Evolutionary conservation across 2,113 vertebrate genomes (phyloP), one percentile per base, ranked within the genome.

Genomic region (Pollachius pollachius): DNA sequence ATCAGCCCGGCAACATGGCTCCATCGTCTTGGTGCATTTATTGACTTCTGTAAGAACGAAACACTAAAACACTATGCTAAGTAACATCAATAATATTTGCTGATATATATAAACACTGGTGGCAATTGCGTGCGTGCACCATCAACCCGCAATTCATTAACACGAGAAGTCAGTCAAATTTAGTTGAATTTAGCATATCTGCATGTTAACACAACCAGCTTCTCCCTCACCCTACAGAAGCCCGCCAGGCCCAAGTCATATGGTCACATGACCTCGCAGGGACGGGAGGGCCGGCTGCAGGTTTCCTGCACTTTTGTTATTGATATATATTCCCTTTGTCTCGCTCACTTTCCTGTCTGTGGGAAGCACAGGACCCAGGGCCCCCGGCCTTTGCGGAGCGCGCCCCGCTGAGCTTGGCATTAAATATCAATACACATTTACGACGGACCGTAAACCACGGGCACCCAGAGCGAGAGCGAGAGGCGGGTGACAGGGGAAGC

Each of bases 371-470:
- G 77, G 67, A 80, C 72, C 78, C 68, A 83, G 5, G 71, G 79
- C 37, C 71, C 69, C 37, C 54, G 69, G 67, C 67, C 64, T 4
- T 17, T 60, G 70, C 67, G 41, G 41, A 64, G 12, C 70, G 65
- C 66, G 77, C 52, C 79, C 82, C 79, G 80, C 88, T 89, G 88
- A 83, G 87, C 34, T 69, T 75, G 27, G 70, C 80, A 81, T 89
- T 90, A 88, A 91, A 92, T 90, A 91, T 91, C 85, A 91, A 92
- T 90, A 83, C 87, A 81, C 64, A 76, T 92, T 90, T 92, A 90
- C 65, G 70, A 79, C 71, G 64, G 74, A 74, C 78, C 52, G 7
- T 86, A 90, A 90, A 90, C 72, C 73, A 4, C 52, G 84, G 78
- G 56, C 69, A 57, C 15, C 4, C 16, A 57, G 54, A 57, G 54